Evolutionary conservation across 2,113 vertebrate species (phyloP).

Genomic region (Archilochus colubris): DNA sequence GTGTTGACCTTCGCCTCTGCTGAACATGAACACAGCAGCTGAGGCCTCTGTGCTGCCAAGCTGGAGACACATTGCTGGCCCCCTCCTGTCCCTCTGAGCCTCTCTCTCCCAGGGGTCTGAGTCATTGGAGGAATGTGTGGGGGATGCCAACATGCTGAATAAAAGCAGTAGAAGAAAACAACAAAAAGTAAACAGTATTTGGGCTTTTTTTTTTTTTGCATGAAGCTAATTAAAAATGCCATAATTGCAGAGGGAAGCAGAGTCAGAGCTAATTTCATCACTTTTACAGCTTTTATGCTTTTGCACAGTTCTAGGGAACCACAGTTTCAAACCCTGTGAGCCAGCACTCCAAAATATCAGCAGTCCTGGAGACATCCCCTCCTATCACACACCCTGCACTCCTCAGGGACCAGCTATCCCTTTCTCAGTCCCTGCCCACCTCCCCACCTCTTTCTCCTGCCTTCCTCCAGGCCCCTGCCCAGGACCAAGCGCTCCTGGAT

Average conservation of each 20-base stretch:
- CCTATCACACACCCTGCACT: not conserved
- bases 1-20: not conserved
- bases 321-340: not conserved
- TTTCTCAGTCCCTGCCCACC: not conserved
- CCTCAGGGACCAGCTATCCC: not conserved
- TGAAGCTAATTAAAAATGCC: not conserved
- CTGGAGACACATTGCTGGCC: accelerated
- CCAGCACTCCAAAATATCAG: not conserved
- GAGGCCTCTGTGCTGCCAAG: not conserved
- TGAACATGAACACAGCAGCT: accelerated
- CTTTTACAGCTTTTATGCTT: not conserved
- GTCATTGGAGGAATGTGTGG: slow-evolving; percentile 29
- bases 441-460: not conserved
- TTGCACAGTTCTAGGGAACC: not conserved
- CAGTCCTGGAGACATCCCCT: not conserved
- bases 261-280: not conserved
- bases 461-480: not conserved
- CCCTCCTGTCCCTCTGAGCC: not conserved
- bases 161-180: slow-evolving; percentile 5
- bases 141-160: not conserved
- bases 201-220: not conserved
- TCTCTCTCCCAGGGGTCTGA: not conserved
- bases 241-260: not conserved
- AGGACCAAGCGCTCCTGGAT: not conserved
- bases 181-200: not conserved